phyloP scores from a whole-genome alignment of 1,140 invertebrate species.

The Pseudachorutes palmiensis region DNA sequence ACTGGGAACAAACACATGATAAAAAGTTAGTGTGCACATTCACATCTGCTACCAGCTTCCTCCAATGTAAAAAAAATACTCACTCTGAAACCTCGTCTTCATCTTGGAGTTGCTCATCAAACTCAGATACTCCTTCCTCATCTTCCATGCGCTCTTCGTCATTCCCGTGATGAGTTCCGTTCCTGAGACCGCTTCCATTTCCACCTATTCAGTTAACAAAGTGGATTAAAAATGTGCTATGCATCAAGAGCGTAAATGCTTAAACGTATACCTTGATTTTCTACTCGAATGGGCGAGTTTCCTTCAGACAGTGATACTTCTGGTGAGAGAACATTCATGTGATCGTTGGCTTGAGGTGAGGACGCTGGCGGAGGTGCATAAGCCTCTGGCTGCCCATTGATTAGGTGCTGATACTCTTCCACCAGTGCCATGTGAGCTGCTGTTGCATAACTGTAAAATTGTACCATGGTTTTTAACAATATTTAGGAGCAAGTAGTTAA shows the following conservation, averaged over 20 bases:
- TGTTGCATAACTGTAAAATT: constrained; percentile 14
- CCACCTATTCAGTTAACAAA: neutral
- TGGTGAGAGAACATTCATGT: constrained; percentile 36
- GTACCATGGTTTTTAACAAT: too few relatives aligned
- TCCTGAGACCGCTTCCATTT: neutral
- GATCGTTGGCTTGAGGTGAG: constrained; percentile 31
- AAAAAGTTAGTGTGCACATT: neutral
- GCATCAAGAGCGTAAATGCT: too few relatives aligned
- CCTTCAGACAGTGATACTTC: constrained; percentile 38
- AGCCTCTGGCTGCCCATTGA: constrained; percentile 35
- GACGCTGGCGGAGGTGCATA: constrained; percentile 20
- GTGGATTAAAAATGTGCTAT: neutral
- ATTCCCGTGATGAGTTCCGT: constrained; percentile 1
- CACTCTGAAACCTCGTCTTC: constrained; percentile 2
- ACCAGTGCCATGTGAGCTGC: constrained; percentile 32
- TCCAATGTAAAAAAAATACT: neutral
- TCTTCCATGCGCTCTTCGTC: constrained; percentile 9
- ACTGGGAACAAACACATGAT: constrained; percentile 7
- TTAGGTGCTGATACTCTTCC: constrained; percentile 36
- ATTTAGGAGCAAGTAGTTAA: neutral
- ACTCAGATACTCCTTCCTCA: constrained; percentile 1
- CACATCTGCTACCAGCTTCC: too few relatives aligned
- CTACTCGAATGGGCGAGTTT: constrained; percentile 34
- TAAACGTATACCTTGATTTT: constrained; percentile 21
- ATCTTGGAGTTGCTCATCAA: constrained; percentile 2